Conservation (phyloP, 1,140 invertebrate genomes). For the Tetramorium parvispinum region DNA sequence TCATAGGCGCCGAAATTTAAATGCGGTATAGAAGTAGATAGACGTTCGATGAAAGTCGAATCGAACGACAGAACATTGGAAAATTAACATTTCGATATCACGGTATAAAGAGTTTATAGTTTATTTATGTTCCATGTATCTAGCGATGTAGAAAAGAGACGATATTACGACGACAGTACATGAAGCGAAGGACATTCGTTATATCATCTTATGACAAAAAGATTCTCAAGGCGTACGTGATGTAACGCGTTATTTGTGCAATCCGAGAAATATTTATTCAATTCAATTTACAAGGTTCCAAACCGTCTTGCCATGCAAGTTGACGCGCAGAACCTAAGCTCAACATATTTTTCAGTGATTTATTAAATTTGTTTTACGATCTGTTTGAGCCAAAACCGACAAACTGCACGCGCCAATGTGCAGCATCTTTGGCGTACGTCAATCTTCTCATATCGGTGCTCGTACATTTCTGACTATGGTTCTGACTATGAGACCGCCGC, state of each 20-base stretch:
- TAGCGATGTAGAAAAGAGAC: background rate
- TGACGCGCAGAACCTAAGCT: background rate
- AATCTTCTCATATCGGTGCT: slow-evolving; percentile 59
- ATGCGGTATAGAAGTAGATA: background rate
- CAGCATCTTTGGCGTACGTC: slow-evolving; percentile 69
- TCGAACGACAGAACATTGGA: background rate
- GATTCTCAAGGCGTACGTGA: background rate
- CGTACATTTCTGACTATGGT: slow-evolving; percentile 67
- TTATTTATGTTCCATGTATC: background rate
- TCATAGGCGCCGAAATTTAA: slow-evolving; percentile 10
- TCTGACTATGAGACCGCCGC: slow-evolving; percentile 67
- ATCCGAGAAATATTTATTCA: background rate
- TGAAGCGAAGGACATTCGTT: background rate
- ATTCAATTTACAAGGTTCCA: background rate
- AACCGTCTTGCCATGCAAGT: background rate
- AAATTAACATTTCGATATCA: background rate
- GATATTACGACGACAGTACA: background rate
- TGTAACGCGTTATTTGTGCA: background rate
- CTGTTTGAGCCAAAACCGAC: background rate
- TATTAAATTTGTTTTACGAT: background rate
- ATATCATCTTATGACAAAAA: background rate
- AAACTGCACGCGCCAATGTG: slow-evolving; percentile 56
- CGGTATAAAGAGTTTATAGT: background rate
- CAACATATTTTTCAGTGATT: background rate
- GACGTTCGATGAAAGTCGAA: background rate